These are phyloP conservation scores for Caretta caretta DNA, from an alignment of 2,113 vertebrate species.

Conservation along the genomic window DNA sequence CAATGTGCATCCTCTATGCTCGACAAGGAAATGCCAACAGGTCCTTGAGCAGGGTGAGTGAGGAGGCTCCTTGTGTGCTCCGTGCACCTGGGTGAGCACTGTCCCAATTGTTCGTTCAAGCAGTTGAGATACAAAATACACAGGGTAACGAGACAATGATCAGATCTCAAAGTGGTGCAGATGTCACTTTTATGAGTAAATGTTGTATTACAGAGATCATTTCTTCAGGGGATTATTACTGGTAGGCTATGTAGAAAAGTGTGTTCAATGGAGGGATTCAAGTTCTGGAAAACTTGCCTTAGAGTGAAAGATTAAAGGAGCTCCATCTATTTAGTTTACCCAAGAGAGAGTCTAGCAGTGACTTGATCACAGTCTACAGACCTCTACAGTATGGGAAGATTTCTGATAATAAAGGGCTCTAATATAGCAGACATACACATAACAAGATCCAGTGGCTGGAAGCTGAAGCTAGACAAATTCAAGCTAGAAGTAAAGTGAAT, in stretches of 20 bases:
- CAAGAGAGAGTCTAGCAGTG: neutral
- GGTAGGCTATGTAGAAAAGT: slow-evolving; percentile 1
- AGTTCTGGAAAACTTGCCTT: neutral
- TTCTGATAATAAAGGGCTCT: neutral
- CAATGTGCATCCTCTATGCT: neutral
- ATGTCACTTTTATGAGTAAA: slow-evolving; percentile 44
- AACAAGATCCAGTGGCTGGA: neutral
- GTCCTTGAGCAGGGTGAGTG: neutral
- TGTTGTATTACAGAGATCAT: neutral
- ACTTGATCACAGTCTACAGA: neutral
- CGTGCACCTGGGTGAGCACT: neutral
- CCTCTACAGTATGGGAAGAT: neutral
- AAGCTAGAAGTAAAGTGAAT: neutral
- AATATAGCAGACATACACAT: neutral
- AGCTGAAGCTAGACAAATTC: neutral
- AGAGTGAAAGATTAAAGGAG: neutral
- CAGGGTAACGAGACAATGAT: slow-evolving; percentile 25
- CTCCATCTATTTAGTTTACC: neutral
- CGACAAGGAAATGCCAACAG: neutral
- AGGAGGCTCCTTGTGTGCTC: slow-evolving; percentile 6
- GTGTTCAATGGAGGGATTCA: neutral
- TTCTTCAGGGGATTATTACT: neutral
- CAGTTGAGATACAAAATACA: neutral
- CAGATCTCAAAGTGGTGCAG: neutral
- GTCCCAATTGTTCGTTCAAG: slow-evolving; percentile 20